These are phyloP conservation scores for Ypsolopha scabrella DNA, from an alignment of 2,888 invertebrate genomes.

Conservation along the genomic window DNA sequence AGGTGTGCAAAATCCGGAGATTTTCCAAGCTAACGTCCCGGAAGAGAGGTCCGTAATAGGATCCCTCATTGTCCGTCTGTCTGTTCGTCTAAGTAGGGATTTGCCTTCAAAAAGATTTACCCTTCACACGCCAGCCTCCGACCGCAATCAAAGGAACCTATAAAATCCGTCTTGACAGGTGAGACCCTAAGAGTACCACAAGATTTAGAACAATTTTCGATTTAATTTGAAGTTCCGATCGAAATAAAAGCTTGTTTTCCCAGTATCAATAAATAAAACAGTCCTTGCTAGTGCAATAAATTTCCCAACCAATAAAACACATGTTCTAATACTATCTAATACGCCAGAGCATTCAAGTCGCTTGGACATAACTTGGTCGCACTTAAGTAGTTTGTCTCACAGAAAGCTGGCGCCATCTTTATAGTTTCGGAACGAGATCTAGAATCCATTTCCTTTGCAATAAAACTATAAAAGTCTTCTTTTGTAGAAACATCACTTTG, in stretches of 20 bases:
- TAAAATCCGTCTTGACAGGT: background rate
- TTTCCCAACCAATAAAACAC: no score
- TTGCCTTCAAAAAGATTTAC: slow-evolving; percentile 55
- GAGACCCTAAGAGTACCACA: no score
- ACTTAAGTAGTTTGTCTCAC: slow-evolving; percentile 1
- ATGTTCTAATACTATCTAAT: no score
- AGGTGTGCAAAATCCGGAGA: background rate
- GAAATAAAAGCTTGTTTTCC: no score
- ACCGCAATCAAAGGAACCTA: slow-evolving; percentile 5
- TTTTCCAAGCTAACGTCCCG: slow-evolving; percentile 24
- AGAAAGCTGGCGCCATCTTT: slow-evolving; percentile 5
- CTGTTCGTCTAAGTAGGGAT: slow-evolving; percentile 22
- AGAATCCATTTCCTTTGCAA: background rate
- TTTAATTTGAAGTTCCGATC: no score
- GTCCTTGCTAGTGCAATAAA: no score
- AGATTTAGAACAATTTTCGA: no score
- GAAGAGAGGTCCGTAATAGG: slow-evolving; percentile 42
- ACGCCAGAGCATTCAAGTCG: background rate
- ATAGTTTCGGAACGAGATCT: background rate
- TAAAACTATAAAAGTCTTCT: no score
- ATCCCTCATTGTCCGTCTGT: slow-evolving; percentile 39
- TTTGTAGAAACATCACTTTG: no score
- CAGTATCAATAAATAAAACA: no score
- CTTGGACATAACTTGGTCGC: background rate
- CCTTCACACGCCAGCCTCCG: slow-evolving; percentile 16